Evolutionary conservation across 2,113 vertebrate genomes (phyloP).

Genomic region (Hyperopisus bebe): DNA sequence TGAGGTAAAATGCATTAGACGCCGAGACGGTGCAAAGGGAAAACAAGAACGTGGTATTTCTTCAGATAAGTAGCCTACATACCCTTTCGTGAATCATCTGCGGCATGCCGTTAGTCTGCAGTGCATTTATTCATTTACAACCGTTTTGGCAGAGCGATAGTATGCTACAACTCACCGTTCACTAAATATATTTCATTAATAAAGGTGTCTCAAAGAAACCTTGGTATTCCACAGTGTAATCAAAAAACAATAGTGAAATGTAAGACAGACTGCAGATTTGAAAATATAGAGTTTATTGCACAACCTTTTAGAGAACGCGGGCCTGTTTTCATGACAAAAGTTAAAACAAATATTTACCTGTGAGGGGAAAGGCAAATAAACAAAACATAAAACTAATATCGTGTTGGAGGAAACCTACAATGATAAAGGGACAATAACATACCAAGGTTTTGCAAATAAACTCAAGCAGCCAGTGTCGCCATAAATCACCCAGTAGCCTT

Average conservation of each 20-base stretch:
- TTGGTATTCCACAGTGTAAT: background rate
- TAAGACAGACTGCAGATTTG: constrained; percentile 37
- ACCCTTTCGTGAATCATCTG: background rate
- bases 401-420: background rate
- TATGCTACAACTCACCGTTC: background rate
- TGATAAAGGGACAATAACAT: constrained; percentile 16
- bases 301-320: constrained; percentile 62
- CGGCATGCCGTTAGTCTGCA: background rate
- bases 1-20: background rate
- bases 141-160: background rate
- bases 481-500: background rate
- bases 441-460: constrained; percentile 13
- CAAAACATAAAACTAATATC: constrained; percentile 2
- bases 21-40: background rate
- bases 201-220: background rate
- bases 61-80: background rate
- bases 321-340: constrained; percentile 46
- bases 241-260: background rate
- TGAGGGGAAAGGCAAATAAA: constrained; percentile 11
- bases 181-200: background rate
- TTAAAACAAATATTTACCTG: constrained; percentile 20
- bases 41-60: background rate
- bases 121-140: background rate
- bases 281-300: constrained; percentile 75
- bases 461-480: background rate